Conservation (phyloP, 2,113 vertebrate genomes). For the Halichoerus grypus region DNA sequence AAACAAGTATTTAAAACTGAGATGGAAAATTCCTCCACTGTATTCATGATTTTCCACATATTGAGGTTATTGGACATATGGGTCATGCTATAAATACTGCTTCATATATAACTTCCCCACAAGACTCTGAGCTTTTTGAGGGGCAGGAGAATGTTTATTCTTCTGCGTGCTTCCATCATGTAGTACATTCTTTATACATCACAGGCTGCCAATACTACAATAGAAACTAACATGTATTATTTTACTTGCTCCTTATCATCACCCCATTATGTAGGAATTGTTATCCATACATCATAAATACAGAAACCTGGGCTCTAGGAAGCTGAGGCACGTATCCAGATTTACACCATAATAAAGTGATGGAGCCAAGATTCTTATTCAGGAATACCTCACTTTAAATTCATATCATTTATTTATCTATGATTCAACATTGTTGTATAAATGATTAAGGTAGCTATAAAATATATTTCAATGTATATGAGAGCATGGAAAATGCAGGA, state of each 20-base stretch:
- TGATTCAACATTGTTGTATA: not conserved
- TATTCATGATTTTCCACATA: not conserved
- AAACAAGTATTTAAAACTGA: conserved; percentile 1
- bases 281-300: not conserved
- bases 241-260: not conserved
- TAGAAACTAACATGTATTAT: no score
- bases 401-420: not conserved
- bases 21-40: not conserved
- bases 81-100: not conserved
- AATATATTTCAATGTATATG: not conserved
- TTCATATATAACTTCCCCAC: not conserved
- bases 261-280: not conserved
- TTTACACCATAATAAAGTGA: not conserved
- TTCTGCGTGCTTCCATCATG: not conserved
- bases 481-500: not conserved
- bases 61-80: not conserved
- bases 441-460: not conserved
- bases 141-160: not conserved
- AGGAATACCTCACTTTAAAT: not conserved
- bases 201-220: not conserved
- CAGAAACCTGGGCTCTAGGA: not conserved
- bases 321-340: not conserved
- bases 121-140: not conserved
- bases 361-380: not conserved
- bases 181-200: not conserved